Base-by-base conservation (phyloP, 2,113 vertebrate species). In the Thamnaconus septentrionalis region DNA sequence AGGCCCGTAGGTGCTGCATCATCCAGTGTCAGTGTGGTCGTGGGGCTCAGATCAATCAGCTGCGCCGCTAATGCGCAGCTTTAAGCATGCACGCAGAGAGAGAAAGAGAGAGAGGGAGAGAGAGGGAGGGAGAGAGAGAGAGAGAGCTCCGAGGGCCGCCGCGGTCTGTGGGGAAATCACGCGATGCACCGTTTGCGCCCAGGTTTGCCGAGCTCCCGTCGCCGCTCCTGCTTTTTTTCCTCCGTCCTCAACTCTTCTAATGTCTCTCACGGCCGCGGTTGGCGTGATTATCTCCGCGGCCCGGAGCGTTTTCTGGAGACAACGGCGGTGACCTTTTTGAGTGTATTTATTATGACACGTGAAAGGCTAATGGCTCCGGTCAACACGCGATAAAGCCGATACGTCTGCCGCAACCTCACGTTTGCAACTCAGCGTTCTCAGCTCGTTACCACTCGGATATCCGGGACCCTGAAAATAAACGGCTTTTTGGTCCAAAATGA, bases 11-110 rank as follows among this genome's bases (percentile, higher is more conserved):
- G 69, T 76, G 48, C 69, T 79, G 71, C 75, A 76, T 85, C 83
- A 78, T 75, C 69, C 69, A 44, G 80, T 73, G 78, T 76, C 74
- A 64, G 76, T 69, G 81, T 83, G 79, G 70, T 78, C 63, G 79
- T 78, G 71, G 72, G 75, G 62, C 65, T 55, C 56, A 78, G 67
- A 87, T 88, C 85, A 84, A 82, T 87, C 79, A 77, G 64, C 69
- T 56, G 68, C 79, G 84, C 85, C 75, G 75, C 76, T 85, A 85
- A 82, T 76, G 85, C 76, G 70, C 64, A 82, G 73, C 69, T 72
- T 81, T 76, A 73, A 85, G 75, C 78, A 69, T 81, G 18, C 18
- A 31, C 18, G 2, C 1, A 31, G 18, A 31, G 18, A 31, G 18
- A 31, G 18, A 31, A 2, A 31, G 18, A 31, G 18, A 31, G 18